Base-by-base conservation (phyloP, 2,888 invertebrate species). In the Brachynemurus nebulosus region DNA sequence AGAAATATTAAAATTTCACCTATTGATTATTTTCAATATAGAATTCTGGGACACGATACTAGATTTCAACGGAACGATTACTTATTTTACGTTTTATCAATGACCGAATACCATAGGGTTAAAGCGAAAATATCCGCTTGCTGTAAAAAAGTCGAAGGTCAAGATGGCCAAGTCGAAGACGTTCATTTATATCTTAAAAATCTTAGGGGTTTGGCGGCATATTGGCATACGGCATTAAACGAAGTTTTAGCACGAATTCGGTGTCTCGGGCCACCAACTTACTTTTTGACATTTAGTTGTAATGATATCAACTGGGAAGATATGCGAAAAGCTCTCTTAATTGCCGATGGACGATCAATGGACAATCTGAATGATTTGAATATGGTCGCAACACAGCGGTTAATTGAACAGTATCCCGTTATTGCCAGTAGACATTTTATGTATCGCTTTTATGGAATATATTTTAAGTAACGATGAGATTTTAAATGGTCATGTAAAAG, bases 251-350 rank as follows among this genome's bases (percentile, higher is more conserved):
- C 54, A 2, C 44, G 41, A 25, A 53, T 57, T 11, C 47, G 56
- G 46, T 53, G 50, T 49, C 40, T 57, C 39, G 55, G 55, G 33
- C 50, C 54, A 20, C 56, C 56, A 38, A 51, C 51, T 16, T 56
- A 50, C 35, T 56, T 56, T 46, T 34, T 53, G 11, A 52, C 52
- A 1, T 40, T 40, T 40, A 40, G 47, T 23, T 50, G 49, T 17
- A 55, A 56, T 47, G 54, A 56, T 47, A 44, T 54, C 11, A 39
- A 54, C 37, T 55, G 53, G 55, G 19, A 36, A 30, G 52, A 52
- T 7, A 40, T 51, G 50, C 45, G 46, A 23, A 55, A 47, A 45
- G 54, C 50, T 34, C 42, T 53, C 11, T 45, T 56, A 1, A 48
- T 54, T 14, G 51, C 50, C 5, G 55, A 52, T 48, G 48, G 48